Evolutionary conservation across 2,797 vertebrate genomes (phyloP), one percentile per base, ranked within the genome.

Genomic region (Enteromius unitaeniatus): DNA sequence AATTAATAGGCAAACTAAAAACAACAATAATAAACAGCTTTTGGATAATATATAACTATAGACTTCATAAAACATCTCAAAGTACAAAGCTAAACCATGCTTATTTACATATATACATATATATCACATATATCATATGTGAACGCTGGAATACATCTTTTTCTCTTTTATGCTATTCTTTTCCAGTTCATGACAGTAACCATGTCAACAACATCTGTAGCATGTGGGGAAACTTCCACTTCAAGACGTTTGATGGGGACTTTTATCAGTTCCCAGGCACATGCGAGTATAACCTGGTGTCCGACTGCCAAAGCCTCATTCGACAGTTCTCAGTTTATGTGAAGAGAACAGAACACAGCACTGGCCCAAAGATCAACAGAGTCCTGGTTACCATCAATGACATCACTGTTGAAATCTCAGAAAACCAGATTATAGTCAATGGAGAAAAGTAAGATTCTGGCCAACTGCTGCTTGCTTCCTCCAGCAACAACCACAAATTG

Each of bases 211-310:
- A 83, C 83, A 96, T 97, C 93, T 99, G 98, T 92, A 99, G 98
- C 90, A 96, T 97, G 7, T 99, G 98, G 98, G 97, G 97, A 17
- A 92, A 95, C 85, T 93, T 96, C 82, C 96, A 99, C 91, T 98
- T 96, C 91, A 97, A 97, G 94, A 97, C 97, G 0, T 99, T 99
- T 14, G 98, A 99, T 49, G 97, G 97, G 0, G 94, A 96, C 0
- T 0, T 97, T 47, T 99, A 92, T 89, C 95, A 95, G 31, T 99
- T 96, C 91, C 94, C 95, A 0, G 97, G 97, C 15, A 51, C 87
- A 82, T 99, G 97, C 62, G 96, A 96, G 85, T 99, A 99, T 83
- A 97, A 97, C 89, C 94, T 99, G 81, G 96, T 87, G 51, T 97
- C 97, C 0, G 96, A 99, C 92, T 99, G 97, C 85, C 93, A 91